Percentiles rank a stretch among this genome's conserved stretches.
These are phyloP conservation scores for Spodoptera littoralis DNA, from an alignment of 2,888 invertebrate species.

Conservation along the genomic window DNA sequence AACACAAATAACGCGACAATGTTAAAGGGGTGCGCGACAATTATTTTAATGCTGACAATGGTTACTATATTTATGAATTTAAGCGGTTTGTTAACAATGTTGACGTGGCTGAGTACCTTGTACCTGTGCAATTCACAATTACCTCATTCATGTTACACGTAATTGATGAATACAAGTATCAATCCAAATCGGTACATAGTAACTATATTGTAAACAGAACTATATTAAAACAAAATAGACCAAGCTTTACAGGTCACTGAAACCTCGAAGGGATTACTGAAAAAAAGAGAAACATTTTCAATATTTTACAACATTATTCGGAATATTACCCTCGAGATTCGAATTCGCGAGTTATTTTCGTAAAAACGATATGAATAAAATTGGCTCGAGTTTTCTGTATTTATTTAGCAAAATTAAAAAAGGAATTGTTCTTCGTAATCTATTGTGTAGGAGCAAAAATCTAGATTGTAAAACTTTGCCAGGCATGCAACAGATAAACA, in stretches of 20 bases:
- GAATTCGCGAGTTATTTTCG: constrained; percentile 13
- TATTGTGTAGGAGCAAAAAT: no score
- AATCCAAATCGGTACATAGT: background rate
- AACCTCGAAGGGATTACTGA: constrained; percentile 20
- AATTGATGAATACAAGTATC: constrained; percentile 13
- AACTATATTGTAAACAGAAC: background rate
- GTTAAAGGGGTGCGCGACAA: constrained; percentile 56
- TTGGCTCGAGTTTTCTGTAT: constrained; percentile 2
- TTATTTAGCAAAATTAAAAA: no score
- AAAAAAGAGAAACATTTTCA: constrained; percentile 30
- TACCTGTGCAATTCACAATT: constrained; percentile 17
- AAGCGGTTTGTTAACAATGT: constrained; percentile 45
- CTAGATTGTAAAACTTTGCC: no score
- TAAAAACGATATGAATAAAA: constrained; percentile 37
- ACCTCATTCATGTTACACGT: constrained; percentile 23
- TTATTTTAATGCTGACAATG: constrained; percentile 59
- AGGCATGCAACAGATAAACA: no score
- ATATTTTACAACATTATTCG: constrained; percentile 21
- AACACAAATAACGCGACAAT: constrained; percentile 75
- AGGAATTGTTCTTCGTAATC: no score
- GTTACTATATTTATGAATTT: constrained; percentile 55
- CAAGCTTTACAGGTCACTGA: constrained; percentile 1
- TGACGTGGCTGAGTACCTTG: constrained; percentile 32
- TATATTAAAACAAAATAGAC: background rate
- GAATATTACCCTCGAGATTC: constrained; percentile 34